A percentile compares a stretch with the other conserved stretches of the same genome.
These are phyloP conservation scores for Platycercus adscitus DNA, from an alignment of 2,113 vertebrate species.

Conservation along the genomic window DNA sequence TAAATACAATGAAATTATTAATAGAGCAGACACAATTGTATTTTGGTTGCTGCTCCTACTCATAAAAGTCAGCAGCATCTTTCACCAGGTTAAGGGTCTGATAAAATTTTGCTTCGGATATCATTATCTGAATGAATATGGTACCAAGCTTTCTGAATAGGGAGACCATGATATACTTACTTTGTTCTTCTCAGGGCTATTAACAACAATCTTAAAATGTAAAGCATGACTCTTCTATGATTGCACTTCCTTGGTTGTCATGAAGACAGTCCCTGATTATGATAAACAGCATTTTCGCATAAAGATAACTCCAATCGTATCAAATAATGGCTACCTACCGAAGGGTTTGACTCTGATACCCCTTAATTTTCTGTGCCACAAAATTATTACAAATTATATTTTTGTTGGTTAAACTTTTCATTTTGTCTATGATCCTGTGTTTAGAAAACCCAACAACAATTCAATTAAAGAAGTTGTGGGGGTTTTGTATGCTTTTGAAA, in stretches of 20 bases:
- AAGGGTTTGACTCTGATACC: background rate
- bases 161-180: background rate
- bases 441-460: background rate
- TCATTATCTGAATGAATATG: background rate
- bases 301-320: background rate
- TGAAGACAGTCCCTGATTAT: background rate
- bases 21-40: background rate
- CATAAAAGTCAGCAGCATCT: background rate
- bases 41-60: background rate
- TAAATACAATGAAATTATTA: background rate
- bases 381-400: background rate
- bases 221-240: background rate
- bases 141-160: background rate
- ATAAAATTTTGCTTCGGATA: background rate
- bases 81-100: background rate
- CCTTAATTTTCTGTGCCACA: background rate
- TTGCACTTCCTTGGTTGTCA: background rate
- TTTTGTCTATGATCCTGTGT: background rate
- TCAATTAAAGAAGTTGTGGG: background rate
- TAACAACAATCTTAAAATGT: background rate
- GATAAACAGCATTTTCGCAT: background rate
- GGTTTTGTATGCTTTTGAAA: background rate
- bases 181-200: background rate
- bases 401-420: background rate
- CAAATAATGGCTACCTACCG: background rate